Evolutionary conservation across 2,113 vertebrate species (phyloP).

Genomic region (Etheostoma cragini): DNA sequence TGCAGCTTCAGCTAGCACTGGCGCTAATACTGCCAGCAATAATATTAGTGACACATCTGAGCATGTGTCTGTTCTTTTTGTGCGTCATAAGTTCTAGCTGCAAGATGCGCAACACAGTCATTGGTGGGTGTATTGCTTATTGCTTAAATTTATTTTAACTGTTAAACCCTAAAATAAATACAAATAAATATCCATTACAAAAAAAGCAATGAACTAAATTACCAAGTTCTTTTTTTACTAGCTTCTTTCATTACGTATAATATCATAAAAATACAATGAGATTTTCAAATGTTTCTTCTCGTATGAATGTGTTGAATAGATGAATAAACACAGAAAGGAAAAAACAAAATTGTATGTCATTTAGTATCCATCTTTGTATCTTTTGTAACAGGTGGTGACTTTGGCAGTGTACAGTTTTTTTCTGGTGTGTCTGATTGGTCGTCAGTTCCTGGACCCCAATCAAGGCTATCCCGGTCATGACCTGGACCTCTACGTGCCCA

Average conservation of each 20-base stretch:
- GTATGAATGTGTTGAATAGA: background rate
- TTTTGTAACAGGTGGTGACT: conserved; percentile 89
- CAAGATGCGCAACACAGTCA: background rate
- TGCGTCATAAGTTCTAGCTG: too few relatives aligned
- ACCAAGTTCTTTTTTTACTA: background rate
- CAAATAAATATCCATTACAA: background rate
- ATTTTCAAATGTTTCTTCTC: background rate
- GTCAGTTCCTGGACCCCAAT: conserved; percentile 92
- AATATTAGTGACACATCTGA: too few relatives aligned
- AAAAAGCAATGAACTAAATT: background rate
- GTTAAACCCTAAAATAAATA: background rate
- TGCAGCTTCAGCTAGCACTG: too few relatives aligned
- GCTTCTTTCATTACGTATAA: background rate
- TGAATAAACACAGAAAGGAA: background rate
- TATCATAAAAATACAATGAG: background rate
- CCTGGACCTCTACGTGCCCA: conserved; percentile 91
- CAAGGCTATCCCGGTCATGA: conserved; percentile 91
- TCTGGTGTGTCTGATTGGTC: conserved; percentile 92
- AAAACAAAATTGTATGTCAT: background rate
- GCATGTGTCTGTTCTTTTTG: too few relatives aligned
- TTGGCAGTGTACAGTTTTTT: conserved; percentile 96
- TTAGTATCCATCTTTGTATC: background rate
- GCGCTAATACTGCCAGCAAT: too few relatives aligned
- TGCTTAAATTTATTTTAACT: background rate
- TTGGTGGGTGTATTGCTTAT: background rate